phyloP scores from a whole-genome alignment of 2,113 vertebrate species.

The Carassius carassius region DNA sequence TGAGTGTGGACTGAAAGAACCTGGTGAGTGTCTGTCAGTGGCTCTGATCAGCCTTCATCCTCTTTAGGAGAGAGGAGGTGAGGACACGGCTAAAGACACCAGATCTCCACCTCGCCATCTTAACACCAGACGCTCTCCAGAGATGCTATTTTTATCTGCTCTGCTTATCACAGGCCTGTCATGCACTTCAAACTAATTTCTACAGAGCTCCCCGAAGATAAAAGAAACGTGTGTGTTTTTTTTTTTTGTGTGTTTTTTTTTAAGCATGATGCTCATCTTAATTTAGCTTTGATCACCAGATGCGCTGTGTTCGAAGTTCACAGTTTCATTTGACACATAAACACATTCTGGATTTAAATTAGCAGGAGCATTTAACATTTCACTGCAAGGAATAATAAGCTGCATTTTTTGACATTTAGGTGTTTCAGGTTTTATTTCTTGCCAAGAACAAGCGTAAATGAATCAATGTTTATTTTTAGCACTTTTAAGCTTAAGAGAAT shows the following conservation, averaged over 20 bases:
- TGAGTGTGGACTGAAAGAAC: constrained; percentile 48
- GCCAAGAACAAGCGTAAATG: too few relatives aligned
- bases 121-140: constrained; percentile 35
- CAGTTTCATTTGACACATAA: constrained; percentile 10
- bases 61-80: constrained; percentile 58
- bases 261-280: neutral
- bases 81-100: constrained; percentile 23
- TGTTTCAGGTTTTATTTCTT: neutral
- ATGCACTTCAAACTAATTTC: constrained; percentile 40
- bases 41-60: constrained; percentile 57
- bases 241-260: neutral
- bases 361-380: constrained; percentile 6
- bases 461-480: neutral
- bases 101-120: constrained; percentile 30
- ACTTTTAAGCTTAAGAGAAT: constrained; percentile 1
- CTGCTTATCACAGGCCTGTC: constrained; percentile 44
- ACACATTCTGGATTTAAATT: constrained; percentile 18
- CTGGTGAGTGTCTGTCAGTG: constrained; percentile 55
- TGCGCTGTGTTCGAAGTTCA: neutral
- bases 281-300: constrained; percentile 20
- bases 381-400: neutral
- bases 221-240: neutral
- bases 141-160: constrained; percentile 44
- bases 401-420: neutral
- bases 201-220: constrained; percentile 22